Evolutionary conservation across 2,113 vertebrate genomes (phyloP).

Genomic region (Sturnira hondurensis): DNA sequence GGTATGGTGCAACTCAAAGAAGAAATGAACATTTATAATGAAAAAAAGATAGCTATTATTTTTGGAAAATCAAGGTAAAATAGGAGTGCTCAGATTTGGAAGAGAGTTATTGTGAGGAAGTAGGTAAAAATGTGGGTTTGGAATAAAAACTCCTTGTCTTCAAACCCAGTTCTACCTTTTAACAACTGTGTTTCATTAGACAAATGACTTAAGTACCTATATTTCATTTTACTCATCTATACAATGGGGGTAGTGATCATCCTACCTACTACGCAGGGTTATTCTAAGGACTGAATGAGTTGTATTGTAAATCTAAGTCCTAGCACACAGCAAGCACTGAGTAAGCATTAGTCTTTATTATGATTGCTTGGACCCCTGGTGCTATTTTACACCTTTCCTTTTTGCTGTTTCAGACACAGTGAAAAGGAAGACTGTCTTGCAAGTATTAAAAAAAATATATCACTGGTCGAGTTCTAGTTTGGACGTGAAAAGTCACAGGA

Average conservation of each 20-base stretch:
- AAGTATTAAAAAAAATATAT: neutral
- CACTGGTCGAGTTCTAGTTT: neutral
- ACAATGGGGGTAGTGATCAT: neutral
- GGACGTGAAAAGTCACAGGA: neutral
- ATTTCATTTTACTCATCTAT: neutral
- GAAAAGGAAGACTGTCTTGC: neutral
- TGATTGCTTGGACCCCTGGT: neutral
- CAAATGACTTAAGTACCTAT: neutral
- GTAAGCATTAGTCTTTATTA: neutral
- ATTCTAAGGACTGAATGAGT: neutral
- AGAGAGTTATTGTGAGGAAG: neutral
- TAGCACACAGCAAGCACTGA: neutral
- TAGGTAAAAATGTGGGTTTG: neutral
- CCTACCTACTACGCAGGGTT: neutral
- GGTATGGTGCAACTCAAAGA: neutral
- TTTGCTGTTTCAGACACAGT: neutral
- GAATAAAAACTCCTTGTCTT: neutral
- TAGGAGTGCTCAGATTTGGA: neutral
- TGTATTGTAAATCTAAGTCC: neutral
- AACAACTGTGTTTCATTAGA: neutral
- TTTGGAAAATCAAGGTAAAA: neutral
- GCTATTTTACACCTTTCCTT: neutral
- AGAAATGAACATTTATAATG: neutral
- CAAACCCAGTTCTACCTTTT: neutral
- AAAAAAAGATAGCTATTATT: neutral